Conservation (phyloP, 2,888 invertebrate genomes). For the Andrena praecox region DNA sequence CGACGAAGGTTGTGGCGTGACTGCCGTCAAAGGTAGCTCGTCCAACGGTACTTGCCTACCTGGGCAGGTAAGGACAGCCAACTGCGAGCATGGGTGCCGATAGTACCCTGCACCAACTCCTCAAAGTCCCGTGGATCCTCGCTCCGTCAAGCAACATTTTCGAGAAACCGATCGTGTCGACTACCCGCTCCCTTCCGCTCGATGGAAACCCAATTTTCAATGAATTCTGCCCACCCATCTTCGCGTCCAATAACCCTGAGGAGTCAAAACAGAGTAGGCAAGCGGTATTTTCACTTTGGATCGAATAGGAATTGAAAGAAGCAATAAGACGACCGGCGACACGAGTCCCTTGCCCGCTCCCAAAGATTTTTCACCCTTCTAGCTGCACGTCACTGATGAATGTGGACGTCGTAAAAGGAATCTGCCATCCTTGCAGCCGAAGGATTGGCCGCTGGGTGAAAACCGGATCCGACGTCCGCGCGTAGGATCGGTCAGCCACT, state of each 20-base stretch:
- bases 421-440: background rate
- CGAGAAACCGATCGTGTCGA: no score
- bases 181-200: background rate
- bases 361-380: background rate
- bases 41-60: constrained; percentile 83
- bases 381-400: background rate
- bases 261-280: no score
- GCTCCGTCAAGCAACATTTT: constrained; percentile 54
- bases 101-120: constrained; percentile 72
- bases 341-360: no score
- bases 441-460: background rate
- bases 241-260: background rate
- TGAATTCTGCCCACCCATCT: background rate
- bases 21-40: constrained; percentile 79
- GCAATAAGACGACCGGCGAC: no score
- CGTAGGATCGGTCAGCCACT: constrained; percentile 52
- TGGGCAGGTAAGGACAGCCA: constrained; percentile 68
- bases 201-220: background rate
- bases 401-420: background rate
- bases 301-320: no score
- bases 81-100: constrained; percentile 64
- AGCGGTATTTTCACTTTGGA: no score
- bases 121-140: constrained; percentile 59
- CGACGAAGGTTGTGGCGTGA: constrained; percentile 79
- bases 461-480: constrained; percentile 47